Base-by-base conservation (phyloP, 2,797 vertebrate genomes). In the Spheniscus humboldti region DNA sequence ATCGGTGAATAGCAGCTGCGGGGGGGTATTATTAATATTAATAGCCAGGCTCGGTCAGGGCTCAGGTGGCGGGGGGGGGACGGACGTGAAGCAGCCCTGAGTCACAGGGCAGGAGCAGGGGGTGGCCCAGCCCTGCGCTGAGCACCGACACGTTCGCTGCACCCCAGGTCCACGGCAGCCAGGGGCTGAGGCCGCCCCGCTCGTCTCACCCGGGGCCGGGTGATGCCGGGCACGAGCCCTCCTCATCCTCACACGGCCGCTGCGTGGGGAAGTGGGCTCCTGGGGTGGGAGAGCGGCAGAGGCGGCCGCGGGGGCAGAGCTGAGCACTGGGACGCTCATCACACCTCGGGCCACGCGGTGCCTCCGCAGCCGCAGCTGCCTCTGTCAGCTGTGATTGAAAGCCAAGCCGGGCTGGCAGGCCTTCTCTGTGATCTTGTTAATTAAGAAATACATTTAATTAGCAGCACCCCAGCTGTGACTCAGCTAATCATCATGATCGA, bases 361-460 rank as follows among this genome's bases (percentile, higher is more conserved):
- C 52, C 72, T 71, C 63, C 6, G 11, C 1, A 47, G 88, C 91
- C 74, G 6, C 97, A 96, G 96, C 97, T 97, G 97, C 91, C 92
- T 88, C 76, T 86, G 94, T 82, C 94, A 93, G 96, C 94, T 31
- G 18, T 95, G 97, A 96, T 88, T 83, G 97, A 97, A 64, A 96
- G 94, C 93, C 96, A 45, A 57, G 94, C 92, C 9, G 4, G 85
- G 90, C 95, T 92, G 96, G 97, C 88, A 76, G 97, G 86, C 91
- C 96, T 88, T 93, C 92, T 73, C 97, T 96, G 94, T 86, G 96
- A 97, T 96, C 97, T 95, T 93, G 96, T 97, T 97, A 97, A 97
- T 97, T 97, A 97, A 97, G 96, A 97, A 96, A 95, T 97, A 96
- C 96, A 97, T 97, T 97, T 97, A 97, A 97, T 97, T 97, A 97